Percentiles rank a stretch among this genome's conserved stretches.
phyloP scores from a whole-genome alignment of 2,113 vertebrate species.

The Etheostoma spectabile region DNA sequence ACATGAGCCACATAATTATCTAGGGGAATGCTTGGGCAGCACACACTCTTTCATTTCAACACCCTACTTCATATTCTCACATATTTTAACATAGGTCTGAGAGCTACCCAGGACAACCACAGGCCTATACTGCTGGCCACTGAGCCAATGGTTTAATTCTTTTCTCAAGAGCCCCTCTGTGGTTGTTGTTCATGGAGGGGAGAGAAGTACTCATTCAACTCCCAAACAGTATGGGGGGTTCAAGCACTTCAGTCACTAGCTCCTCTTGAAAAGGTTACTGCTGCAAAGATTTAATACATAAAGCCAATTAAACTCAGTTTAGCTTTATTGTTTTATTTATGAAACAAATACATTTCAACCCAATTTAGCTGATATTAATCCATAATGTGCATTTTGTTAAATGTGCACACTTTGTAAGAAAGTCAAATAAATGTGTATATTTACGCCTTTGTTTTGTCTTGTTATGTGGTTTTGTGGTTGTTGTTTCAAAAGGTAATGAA shows the following conservation, averaged over 20 bases:
- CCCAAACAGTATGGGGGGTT: slow-evolving; percentile 43
- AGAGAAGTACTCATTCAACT: slow-evolving; percentile 48
- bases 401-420: background rate
- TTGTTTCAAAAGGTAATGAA: background rate
- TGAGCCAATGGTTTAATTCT: slow-evolving; percentile 54
- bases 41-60: slow-evolving; percentile 50
- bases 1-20: slow-evolving; percentile 42
- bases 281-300: slow-evolving; percentile 38
- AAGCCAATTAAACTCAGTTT: slow-evolving; percentile 48
- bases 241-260: slow-evolving; percentile 57
- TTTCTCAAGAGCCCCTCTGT: slow-evolving; percentile 65
- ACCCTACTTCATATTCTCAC: slow-evolving; percentile 53
- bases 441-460: background rate
- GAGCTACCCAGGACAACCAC: slow-evolving; percentile 58
- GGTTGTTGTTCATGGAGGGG: slow-evolving; percentile 56
- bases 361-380: slow-evolving; percentile 4
- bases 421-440: background rate
- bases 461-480: background rate
- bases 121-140: slow-evolving; percentile 23
- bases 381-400: background rate
- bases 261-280: slow-evolving; percentile 49
- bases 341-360: background rate
- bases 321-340: background rate
- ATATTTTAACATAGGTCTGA: slow-evolving; percentile 52
- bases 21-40: slow-evolving; percentile 39